phyloP scores from a whole-genome alignment of 2,888 invertebrate genomes.

The Icerya purchasi region DNA sequence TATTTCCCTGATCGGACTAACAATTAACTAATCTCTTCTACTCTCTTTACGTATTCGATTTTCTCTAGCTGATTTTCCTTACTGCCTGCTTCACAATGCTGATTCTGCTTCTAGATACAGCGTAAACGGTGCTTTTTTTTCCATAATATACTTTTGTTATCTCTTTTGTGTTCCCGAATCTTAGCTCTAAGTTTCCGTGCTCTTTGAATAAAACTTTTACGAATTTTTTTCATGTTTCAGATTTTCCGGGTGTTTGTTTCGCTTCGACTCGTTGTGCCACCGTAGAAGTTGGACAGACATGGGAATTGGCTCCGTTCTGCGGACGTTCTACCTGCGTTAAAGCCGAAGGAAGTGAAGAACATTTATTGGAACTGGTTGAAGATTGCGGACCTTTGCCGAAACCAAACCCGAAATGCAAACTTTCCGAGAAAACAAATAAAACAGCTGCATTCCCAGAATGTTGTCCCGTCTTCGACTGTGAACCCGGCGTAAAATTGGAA shows the following conservation, averaged over 20 bases:
- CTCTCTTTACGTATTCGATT: no score
- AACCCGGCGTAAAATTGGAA: constrained; percentile 61
- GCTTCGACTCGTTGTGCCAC: constrained; percentile 76
- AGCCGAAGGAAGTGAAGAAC: constrained; percentile 52
- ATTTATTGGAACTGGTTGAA: constrained; percentile 31
- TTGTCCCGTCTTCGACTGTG: constrained; percentile 68
- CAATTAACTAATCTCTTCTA: no score
- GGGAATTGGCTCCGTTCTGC: constrained; percentile 75
- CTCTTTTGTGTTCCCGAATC: no score
- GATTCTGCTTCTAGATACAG: no score
- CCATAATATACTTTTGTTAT: no score
- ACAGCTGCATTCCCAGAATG: constrained; percentile 70
- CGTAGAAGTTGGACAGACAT: constrained; percentile 60
- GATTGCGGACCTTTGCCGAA: constrained; percentile 76
- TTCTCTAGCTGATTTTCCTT: no score
- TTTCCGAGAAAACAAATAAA: constrained; percentile 73
- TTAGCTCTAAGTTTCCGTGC: no score
- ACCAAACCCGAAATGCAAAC: constrained; percentile 56
- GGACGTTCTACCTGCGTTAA: constrained; percentile 72
- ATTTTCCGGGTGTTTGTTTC: constrained; percentile 80
- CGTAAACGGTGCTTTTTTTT: no score
- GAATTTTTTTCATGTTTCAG: constrained; percentile 29
- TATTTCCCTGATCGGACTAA: no score
- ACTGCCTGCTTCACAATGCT: no score
- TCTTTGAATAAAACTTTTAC: no score